Percentiles rank a stretch among this genome's conserved stretches.
Evolutionary conservation across 1,140 invertebrate genomes (phyloP).

Genomic region (Lordiphosa clarofinis): DNA sequence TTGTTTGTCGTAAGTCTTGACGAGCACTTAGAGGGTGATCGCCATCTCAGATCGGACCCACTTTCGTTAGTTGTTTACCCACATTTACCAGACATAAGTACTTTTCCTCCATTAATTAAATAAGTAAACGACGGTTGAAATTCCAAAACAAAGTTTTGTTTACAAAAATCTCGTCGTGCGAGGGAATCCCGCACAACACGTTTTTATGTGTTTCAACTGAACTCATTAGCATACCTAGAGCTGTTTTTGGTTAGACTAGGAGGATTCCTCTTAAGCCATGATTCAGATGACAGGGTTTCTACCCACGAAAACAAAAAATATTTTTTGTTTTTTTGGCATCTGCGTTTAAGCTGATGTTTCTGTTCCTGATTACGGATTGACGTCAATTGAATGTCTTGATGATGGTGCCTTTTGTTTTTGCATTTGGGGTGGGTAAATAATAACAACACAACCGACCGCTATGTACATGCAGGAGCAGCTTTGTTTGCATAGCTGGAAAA

Average conservation of each 20-base stretch:
- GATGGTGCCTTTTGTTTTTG: constrained; percentile 28
- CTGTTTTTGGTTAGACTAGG: neutral
- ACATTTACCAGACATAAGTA: constrained; percentile 35
- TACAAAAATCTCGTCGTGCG: constrained; percentile 19
- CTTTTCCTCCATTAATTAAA: constrained; percentile 67
- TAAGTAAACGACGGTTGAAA: constrained; percentile 39
- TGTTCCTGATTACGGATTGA: constrained; percentile 56
- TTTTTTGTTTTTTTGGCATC: constrained; percentile 21
- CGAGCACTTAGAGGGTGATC: constrained; percentile 10
- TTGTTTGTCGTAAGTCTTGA: constrained; percentile 40
- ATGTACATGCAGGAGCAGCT: constrained; percentile 61
- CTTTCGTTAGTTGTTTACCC: constrained; percentile 29
- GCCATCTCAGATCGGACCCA: constrained; percentile 19
- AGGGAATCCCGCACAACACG: constrained; percentile 52
- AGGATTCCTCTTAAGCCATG: constrained; percentile 39
- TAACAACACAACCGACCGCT: constrained; percentile 45
- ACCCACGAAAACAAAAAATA: constrained; percentile 34
- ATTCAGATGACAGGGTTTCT: constrained; percentile 35
- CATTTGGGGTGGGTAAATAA: constrained; percentile 38
- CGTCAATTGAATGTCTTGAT: constrained; percentile 37
- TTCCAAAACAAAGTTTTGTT: constrained; percentile 34
- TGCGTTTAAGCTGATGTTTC: constrained; percentile 12
- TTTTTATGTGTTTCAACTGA: constrained; percentile 42
- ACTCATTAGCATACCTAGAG: constrained; percentile 48
- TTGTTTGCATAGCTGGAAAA: constrained; percentile 61